Evolutionary conservation across 53 echinoderm and acorn worm species (phyloP), one percentile per base, ranked within the genome.

Genomic region (Paracentrotus lividus): DNA sequence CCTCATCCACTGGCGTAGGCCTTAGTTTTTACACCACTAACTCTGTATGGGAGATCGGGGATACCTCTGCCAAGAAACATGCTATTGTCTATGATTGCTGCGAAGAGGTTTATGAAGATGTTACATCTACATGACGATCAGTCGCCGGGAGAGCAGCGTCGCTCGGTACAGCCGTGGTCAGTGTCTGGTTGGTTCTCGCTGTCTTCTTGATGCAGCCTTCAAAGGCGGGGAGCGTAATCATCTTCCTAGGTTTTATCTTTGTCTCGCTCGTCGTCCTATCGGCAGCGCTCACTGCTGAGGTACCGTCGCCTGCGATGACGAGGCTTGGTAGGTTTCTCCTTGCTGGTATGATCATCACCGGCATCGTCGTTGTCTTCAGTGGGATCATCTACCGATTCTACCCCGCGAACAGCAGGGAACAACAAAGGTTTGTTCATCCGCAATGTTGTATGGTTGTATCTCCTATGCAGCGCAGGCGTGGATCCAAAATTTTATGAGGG

Each of bases 181-280:
- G 42, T 51, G 32, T 21, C 16, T 90, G 91, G 91, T 21, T 90
- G 47, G 49, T 90, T 32, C 69, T 90, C 15, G 91, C 75, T 10
- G 91, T 90, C 31, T 90, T 90, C 91, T 23, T 90, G 18, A 72
- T 90, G 45, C 69, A 44, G 69, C 91, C 91, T 52, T 45, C 91
- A 36, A 42, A 44, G 29, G 60, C 21, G 5, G 91, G 69, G 23
- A 53, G 75, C 27, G 75, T 72, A 0, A 49, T 90, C 51, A 90
- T 90, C 52, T 72, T 90, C 52, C 14, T 76, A 7, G 91, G 91
- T 33, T 34, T 90, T 36, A 33, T 90, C 12, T 42, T 90, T 40
- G 75, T 90, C 4, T 68, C 91, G 49, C 54, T 90, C 23, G 76
- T 90, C 29, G 49, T 69, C 15, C 49, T 69, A 26, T 26, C 34